Conservation (phyloP, 2,797 vertebrate species). For the Lacerta viridis region DNA sequence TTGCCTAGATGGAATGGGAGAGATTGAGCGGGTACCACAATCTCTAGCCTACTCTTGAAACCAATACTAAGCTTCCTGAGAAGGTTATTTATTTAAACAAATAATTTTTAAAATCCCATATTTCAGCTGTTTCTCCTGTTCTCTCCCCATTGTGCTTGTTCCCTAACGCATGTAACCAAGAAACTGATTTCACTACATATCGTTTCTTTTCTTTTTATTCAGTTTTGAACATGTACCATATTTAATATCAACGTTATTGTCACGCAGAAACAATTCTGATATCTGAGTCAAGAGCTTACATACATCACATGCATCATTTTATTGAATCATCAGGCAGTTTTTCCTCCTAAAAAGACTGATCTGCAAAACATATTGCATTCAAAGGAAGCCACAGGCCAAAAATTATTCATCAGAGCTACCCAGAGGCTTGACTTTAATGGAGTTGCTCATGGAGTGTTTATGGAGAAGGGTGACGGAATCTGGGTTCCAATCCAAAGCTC, state of each 20-base stretch:
- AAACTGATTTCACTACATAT: not conserved
- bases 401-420: not conserved
- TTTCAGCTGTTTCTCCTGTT: not conserved
- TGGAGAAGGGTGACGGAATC: slow-evolving; percentile 12
- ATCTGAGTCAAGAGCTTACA: not conserved
- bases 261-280: not conserved
- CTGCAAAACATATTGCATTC: slow-evolving; percentile 15
- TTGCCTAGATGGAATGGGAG: not conserved
- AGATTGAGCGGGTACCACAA: no score
- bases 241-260: not conserved
- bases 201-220: not conserved
- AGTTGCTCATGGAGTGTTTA: slow-evolving; percentile 14
- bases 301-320: no score
- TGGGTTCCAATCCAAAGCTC: slow-evolving; percentile 12
- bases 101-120: no score
- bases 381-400: not conserved
- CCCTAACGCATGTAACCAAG: not conserved
- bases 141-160: not conserved
- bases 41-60: no score
- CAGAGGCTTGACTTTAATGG: slow-evolving; percentile 1
- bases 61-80: not conserved
- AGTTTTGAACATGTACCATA: not conserved
- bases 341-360: not conserved
- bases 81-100: not conserved
- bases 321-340: not conserved